Conservation (phyloP, 2,888 invertebrate species). For the Neria commutata region DNA sequence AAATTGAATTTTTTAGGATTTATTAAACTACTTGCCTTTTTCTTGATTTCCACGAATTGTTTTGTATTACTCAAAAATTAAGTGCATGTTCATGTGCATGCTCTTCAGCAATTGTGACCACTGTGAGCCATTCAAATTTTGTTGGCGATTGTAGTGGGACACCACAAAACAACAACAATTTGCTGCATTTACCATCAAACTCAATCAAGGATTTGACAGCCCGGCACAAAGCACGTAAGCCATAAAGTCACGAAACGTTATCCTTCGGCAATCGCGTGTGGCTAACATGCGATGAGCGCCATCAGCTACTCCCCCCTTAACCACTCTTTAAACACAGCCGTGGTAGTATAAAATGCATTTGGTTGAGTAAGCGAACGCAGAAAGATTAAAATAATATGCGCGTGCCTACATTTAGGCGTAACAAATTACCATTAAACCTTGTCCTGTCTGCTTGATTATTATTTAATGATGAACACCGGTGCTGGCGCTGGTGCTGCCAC, state of each 20-base stretch:
- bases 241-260: slow-evolving; percentile 49
- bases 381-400: slow-evolving; percentile 36
- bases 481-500: slow-evolving; percentile 4
- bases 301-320: not conserved
- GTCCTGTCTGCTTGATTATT: slow-evolving; percentile 40
- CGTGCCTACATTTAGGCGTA: slow-evolving; percentile 59
- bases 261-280: slow-evolving; percentile 42
- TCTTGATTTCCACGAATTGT: too few species aligned
- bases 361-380: slow-evolving; percentile 12
- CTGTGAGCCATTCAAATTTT: too few species aligned
- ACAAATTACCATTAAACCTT: slow-evolving; percentile 55
- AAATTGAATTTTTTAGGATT: too few species aligned
- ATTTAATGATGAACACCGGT: slow-evolving; percentile 46
- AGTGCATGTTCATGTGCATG: too few species aligned
- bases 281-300: not conserved
- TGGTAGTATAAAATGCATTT: slow-evolving; percentile 36
- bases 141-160: too few species aligned
- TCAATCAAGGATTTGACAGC: slow-evolving; percentile 47
- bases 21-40: too few species aligned
- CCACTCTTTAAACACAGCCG: slow-evolving; percentile 19
- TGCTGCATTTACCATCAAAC: too few species aligned
- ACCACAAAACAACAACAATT: too few species aligned
- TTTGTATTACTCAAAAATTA: too few species aligned
- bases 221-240: slow-evolving; percentile 47
- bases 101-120: too few species aligned